Base-by-base conservation (phyloP, 2,797 vertebrate genomes). In the Danio albolineatus region DNA sequence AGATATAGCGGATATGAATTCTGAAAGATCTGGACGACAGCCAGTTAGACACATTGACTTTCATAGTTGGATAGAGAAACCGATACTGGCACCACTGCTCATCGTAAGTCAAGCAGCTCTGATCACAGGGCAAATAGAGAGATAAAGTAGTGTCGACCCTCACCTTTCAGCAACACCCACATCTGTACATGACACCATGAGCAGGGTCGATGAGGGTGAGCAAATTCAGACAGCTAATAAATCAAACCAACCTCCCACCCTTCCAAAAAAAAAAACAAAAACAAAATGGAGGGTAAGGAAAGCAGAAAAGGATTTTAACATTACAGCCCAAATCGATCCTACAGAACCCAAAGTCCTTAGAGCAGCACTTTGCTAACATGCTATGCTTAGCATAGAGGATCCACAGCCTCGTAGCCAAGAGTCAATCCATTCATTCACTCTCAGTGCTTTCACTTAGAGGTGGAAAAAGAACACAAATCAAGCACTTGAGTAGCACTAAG, bases 171-270 rank as follows among this genome's bases (percentile, higher is more conserved):
- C 57, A 92, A 89, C 80, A 79, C 70, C 76, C 67, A 76, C 49
- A 79, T 77, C 69, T 81, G 21, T 91, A 88, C 90, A 92, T 88
- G 87, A 86, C 89, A 85, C 85, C 88, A 89, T 89, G 90, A 90
- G 84, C 85, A 87, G 90, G 90, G 91, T 92, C 88, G 87, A 92
- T 90, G 88, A 75, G 86, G 92, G 90, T 92, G 90, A 93, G 90
- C 90, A 90, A 87, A 89, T 90, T 90, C 88, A 89, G 92, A 92
- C 91, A 90, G 90, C 91, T 92, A 92, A 93, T 93, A 94, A 93
- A 93, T 94, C 92, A 92, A 90, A 89, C 88, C 38, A 73, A 39
- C 59, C 38, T 71, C 76, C 67, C 57, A 86, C 89, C 83, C 89
- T 90, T 28, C 28, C 28, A 28, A 28, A 28, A 28, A n/a, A n/a